Evolutionary conservation across 2,888 invertebrate species (phyloP).

Genomic region (Calliscelio sp.): DNA sequence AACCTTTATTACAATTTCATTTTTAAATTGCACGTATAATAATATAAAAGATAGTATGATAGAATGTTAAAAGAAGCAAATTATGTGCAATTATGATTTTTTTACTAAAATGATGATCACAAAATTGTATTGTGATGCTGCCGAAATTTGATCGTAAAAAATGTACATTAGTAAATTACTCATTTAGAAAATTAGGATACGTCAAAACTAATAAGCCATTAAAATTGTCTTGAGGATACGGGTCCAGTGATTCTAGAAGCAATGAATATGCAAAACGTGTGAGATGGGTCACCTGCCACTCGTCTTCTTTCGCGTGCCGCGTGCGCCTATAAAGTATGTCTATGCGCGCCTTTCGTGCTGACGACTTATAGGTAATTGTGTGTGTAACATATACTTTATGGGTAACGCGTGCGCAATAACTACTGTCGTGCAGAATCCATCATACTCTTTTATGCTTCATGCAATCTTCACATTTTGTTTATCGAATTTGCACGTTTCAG

Average conservation of each 20-base stretch:
- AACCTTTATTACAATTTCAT: too few relatives aligned
- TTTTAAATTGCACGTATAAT: too few relatives aligned
- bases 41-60: too few relatives aligned
- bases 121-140: too few relatives aligned
- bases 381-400: conserved; percentile 68
- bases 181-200: too few relatives aligned
- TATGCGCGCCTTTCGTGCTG: conserved; percentile 67
- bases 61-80: too few relatives aligned
- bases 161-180: too few relatives aligned
- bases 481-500: conserved; percentile 34
- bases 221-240: conserved; percentile 72
- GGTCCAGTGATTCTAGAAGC: conserved; percentile 80
- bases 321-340: conserved; percentile 62
- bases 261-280: conserved; percentile 83
- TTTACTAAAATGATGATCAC: too few relatives aligned
- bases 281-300: conserved; percentile 80
- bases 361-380: conserved; percentile 70
- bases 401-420: conserved; percentile 67
- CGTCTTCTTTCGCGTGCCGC: conserved; percentile 72
- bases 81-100: too few relatives aligned
- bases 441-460: conserved; percentile 32
- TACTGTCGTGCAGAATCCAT: conserved; percentile 62
- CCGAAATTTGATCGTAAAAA: not conserved
- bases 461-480: conserved; percentile 35
- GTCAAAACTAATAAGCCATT: not conserved